Evolutionary conservation across 1,140 invertebrate species (phyloP), one percentile per base, ranked within the genome.

Genomic region (Triops cancriformis): DNA sequence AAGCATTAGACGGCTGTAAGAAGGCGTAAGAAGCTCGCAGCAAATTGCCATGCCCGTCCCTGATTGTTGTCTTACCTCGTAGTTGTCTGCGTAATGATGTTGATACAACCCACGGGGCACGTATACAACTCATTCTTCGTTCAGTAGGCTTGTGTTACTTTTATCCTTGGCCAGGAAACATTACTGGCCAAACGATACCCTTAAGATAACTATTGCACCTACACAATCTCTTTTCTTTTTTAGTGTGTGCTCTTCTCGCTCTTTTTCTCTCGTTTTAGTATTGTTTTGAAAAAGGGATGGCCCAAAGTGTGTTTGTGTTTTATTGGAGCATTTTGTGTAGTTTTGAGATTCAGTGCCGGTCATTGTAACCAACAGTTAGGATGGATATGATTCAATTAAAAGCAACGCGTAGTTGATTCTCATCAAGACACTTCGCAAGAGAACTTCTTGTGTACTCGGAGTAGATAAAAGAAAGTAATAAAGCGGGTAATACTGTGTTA

Each of bases 51-150:
- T 18, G 18, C 1, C 51, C 23, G 51, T 37, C 51, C 23, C 51
- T 64, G 51, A 64, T 64, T 64, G 51, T 64, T 64, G 51, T 64
- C 51, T 23, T 64, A 23, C 51, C 51, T 64, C n/a, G 51, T 23
- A 64, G 23, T 64, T 64, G 51, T 64, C 14, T 23, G 7, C 51
- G 51, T 64, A 64, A 64, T 64, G 51, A 64, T 64, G 51, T 64
- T 64, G 51, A 64, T 64, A 64, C 14, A 64, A 18, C 51, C 51
- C 51, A 64, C 6, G 51, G 51, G 51, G 51, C 51, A 6, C 51
- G 51, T 64, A 64, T 64, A 64, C 23, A 64, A 5, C 51, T 64
- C 51, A 64, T 7, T 23, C n/a, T n/a, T 23, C 51, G 14, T 18
- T 23, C 23, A 64, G 14, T n/a, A 18, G 14, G 23, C 10, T 18